Conservation (phyloP, 2,888 invertebrate species). For the Corythucha ciliata region DNA sequence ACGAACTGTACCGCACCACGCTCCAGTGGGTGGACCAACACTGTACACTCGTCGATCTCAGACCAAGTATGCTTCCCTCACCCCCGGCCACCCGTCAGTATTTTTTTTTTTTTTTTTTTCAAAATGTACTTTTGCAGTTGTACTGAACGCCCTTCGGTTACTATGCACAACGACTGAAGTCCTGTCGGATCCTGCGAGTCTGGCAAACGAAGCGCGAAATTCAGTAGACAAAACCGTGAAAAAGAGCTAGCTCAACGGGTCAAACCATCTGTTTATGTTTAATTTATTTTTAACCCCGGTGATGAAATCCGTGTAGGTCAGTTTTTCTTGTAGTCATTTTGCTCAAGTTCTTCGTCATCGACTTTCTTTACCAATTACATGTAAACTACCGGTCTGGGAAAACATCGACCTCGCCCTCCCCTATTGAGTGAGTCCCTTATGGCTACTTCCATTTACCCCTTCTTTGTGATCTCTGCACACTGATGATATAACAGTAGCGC, state of each 20-base stretch:
- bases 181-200: constrained; percentile 73
- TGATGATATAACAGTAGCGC: no score
- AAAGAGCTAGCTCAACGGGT: constrained; percentile 23
- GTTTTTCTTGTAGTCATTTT: no score
- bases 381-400: no score
- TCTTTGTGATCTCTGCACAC: no score
- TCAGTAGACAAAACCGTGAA: constrained; percentile 46
- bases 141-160: constrained; percentile 79
- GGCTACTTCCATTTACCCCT: no score
- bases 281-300: neutral
- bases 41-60: constrained; percentile 85
- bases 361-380: no score
- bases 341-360: no score
- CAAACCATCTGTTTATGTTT: neutral
- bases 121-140: constrained; percentile 58
- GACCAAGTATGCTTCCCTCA: constrained; percentile 61
- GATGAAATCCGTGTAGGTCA: neutral
- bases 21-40: constrained; percentile 93
- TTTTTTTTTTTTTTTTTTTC: no score
- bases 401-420: no score
- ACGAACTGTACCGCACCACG: constrained; percentile 85
- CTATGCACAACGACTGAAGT: constrained; percentile 90
- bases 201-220: constrained; percentile 81
- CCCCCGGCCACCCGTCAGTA: neutral
- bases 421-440: no score